A percentile compares a stretch with the other conserved stretches of the same genome.
These are phyloP conservation scores for Rugalucina vietnamica DNA, from an alignment of 2,888 invertebrate genomes.

Conservation along the genomic window DNA sequence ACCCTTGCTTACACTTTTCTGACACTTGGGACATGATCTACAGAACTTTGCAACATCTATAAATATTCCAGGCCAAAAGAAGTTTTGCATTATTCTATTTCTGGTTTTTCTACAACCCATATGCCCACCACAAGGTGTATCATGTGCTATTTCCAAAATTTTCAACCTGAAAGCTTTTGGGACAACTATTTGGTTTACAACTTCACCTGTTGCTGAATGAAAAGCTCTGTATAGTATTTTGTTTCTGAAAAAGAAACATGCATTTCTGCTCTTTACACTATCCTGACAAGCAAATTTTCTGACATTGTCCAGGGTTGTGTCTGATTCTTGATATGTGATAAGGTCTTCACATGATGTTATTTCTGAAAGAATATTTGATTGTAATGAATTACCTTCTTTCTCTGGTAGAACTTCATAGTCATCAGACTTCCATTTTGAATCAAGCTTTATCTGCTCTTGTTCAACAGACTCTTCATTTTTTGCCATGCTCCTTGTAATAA, in stretches of 20 bases:
- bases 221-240: background rate
- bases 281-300: background rate
- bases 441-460: background rate
- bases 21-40: background rate
- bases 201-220: background rate
- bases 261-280: background rate
- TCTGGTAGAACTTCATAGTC: background rate
- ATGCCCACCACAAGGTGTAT: background rate
- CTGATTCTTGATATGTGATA: background rate
- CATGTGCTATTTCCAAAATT: background rate
- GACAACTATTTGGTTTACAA: background rate
- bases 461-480: background rate
- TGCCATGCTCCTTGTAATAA: background rate
- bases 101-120: constrained; percentile 5
- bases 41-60: constrained; percentile 4
- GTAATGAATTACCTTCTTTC: background rate
- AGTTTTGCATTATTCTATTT: background rate
- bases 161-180: background rate
- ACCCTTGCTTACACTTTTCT: background rate
- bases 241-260: background rate
- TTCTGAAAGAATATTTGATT: background rate
- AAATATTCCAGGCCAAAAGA: constrained; percentile 15
- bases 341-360: background rate
- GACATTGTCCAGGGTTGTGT: background rate
- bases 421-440: background rate